Conservation (phyloP, 2,797 vertebrate species). For the Hypotaenidia okinawae region DNA sequence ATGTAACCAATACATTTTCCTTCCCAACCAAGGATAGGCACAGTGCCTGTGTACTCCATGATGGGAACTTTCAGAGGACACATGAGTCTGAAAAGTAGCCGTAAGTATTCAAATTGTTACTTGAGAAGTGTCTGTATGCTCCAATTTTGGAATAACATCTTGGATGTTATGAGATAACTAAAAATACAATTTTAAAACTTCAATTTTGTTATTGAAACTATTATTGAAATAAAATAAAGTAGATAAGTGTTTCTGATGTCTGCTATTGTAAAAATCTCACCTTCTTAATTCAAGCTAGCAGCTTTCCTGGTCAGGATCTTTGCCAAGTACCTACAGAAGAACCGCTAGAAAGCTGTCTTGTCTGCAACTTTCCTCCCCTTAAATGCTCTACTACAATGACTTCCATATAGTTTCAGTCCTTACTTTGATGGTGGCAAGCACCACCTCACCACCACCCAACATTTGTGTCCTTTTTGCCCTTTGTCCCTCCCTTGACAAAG, state of each 20-base stretch:
- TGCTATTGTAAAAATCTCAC: neutral
- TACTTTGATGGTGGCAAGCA: neutral
- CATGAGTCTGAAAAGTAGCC: slow-evolving; percentile 57
- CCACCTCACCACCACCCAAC: neutral
- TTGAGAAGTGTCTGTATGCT: neutral
- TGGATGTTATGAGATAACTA: neutral
- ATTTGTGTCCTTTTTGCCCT: neutral
- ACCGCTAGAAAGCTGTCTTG: neutral
- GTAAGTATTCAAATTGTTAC: slow-evolving; percentile 46
- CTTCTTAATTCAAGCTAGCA: neutral
- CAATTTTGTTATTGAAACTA: neutral
- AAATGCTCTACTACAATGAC: neutral
- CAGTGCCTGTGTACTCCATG: slow-evolving; percentile 37
- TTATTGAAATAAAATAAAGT: neutral
- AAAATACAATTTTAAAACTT: neutral
- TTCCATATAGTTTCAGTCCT: neutral
- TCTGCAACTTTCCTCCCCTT: neutral
- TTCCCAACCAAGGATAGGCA: neutral
- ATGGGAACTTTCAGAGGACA: slow-evolving; percentile 64
- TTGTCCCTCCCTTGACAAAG: neutral
- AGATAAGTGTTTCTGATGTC: neutral
- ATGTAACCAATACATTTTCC: neutral
- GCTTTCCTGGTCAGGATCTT: neutral
- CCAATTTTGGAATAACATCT: neutral
- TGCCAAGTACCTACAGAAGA: neutral